Conservation (phyloP, 2,888 invertebrate species). For the Synanthedon vespiformis region DNA sequence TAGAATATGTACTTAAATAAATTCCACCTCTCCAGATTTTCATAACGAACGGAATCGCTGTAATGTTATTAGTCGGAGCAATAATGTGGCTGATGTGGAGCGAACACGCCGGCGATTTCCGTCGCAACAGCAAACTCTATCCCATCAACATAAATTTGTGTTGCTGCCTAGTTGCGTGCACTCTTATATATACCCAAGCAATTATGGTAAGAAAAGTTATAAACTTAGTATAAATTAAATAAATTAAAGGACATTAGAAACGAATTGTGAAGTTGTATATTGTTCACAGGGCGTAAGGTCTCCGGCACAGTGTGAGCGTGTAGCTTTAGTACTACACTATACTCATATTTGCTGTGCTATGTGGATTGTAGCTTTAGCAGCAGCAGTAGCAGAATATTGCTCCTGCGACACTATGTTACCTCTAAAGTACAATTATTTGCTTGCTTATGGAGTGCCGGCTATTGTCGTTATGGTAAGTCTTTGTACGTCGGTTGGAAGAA, state of each 20-base stretch:
- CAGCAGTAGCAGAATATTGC: slow-evolving; percentile 63
- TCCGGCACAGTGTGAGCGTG: slow-evolving; percentile 73
- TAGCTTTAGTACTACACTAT: slow-evolving; percentile 77
- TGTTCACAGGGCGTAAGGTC: slow-evolving; percentile 72
- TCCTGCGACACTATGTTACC: slow-evolving; percentile 70
- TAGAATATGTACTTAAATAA: too few relatives aligned
- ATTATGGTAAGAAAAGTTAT: slow-evolving; percentile 63
- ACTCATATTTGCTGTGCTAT: slow-evolving; percentile 76
- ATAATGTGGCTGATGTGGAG: slow-evolving; percentile 54
- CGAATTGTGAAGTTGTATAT: background rate
- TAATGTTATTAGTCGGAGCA: slow-evolving; percentile 34
- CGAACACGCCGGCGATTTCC: slow-evolving; percentile 43
- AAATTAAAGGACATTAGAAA: too few relatives aligned
- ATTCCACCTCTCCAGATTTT: slow-evolving; percentile 32
- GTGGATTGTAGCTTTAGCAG: slow-evolving; percentile 77
- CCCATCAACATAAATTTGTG: slow-evolving; percentile 72
- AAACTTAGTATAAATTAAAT: too few relatives aligned
- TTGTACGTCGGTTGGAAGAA: background rate
- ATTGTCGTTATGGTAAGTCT: slow-evolving; percentile 74
- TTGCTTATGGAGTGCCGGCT: slow-evolving; percentile 74
- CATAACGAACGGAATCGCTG: slow-evolving; percentile 44
- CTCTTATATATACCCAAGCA: slow-evolving; percentile 74
- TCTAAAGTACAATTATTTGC: slow-evolving; percentile 70
- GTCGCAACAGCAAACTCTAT: slow-evolving; percentile 65
- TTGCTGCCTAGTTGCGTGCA: slow-evolving; percentile 71